These are phyloP conservation scores for Parasteatoda tepidariorum DNA, from an alignment of 1,140 invertebrate species.

Conservation along the genomic window DNA sequence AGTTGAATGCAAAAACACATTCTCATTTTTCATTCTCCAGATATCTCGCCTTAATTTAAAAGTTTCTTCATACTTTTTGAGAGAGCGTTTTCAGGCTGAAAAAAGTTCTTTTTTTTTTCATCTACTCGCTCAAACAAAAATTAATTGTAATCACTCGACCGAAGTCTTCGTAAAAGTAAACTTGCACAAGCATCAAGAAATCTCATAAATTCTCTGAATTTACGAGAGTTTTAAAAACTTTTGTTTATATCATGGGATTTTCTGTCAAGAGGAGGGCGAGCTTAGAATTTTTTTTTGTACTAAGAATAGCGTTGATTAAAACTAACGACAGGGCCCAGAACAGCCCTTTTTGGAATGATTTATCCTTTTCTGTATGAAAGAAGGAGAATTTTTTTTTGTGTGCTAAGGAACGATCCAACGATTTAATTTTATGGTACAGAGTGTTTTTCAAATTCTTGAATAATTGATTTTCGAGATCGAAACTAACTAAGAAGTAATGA, in stretches of 20 bases:
- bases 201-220: constrained; percentile 50
- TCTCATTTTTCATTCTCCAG: no score
- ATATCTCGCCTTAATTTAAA: not conserved
- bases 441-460: not conserved
- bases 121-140: constrained; percentile 15
- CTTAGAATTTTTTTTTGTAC: not conserved
- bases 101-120: not conserved
- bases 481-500: not conserved
- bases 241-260: constrained; percentile 27
- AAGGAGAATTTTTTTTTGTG: not conserved
- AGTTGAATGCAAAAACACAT: no score
- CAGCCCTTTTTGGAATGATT: constrained; percentile 16
- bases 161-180: not conserved
- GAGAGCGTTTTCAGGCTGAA: no score
- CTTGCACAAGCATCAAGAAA: constrained; percentile 7
- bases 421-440: constrained; percentile 12
- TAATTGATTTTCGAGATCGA: constrained; percentile 17
- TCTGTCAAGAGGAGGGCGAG: not conserved
- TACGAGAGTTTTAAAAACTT: constrained; percentile 44
- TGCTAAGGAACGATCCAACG: not conserved
- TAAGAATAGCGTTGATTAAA: constrained; percentile 18
- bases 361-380: constrained; percentile 6
- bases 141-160: constrained; percentile 31
- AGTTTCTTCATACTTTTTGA: no score
- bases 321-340: constrained; percentile 34